A percentile compares a stretch with the other conserved stretches of the same genome.
Evolutionary conservation across 2,888 invertebrate species (phyloP).

Genomic region (Drosophila peninsularis): DNA sequence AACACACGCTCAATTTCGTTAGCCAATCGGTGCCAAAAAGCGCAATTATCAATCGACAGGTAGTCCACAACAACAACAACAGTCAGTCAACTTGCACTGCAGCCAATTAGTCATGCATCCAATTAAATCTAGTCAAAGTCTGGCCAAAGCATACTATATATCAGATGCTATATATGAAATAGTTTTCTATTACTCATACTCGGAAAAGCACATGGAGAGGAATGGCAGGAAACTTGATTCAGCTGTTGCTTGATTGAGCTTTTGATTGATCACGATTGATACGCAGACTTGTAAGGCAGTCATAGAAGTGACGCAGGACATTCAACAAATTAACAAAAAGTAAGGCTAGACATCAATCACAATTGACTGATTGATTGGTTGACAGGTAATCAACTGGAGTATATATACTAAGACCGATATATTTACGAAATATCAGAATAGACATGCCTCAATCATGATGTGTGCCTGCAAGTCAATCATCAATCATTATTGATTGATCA

Average conservation of each 20-base stretch:
- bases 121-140: constrained; percentile 9
- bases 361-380: not conserved
- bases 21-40: not conserved
- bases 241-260: too few relatives aligned
- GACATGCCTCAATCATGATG: not conserved
- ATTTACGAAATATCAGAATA: not conserved
- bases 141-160: not conserved
- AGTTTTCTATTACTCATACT: constrained; percentile 1
- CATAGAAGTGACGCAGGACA: too few relatives aligned
- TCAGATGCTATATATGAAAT: not conserved
- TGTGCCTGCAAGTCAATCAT: not conserved
- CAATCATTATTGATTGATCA: not conserved
- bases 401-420: too few relatives aligned
- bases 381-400: not conserved
- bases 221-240: too few relatives aligned
- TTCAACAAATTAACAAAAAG: too few relatives aligned
- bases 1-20: constrained; percentile 2
- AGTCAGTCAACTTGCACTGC: constrained; percentile 9
- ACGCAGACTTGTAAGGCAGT: too few relatives aligned
- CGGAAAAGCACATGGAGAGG: not conserved
- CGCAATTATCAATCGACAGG: not conserved
- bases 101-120: constrained; percentile 36
- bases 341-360: not conserved
- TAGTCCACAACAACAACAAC: constrained; percentile 3
- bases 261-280: not conserved